A percentile compares a stretch with the other conserved stretches of the same genome.
phyloP scores from a whole-genome alignment of 2,888 invertebrate genomes.

The Resseliella maxima region DNA sequence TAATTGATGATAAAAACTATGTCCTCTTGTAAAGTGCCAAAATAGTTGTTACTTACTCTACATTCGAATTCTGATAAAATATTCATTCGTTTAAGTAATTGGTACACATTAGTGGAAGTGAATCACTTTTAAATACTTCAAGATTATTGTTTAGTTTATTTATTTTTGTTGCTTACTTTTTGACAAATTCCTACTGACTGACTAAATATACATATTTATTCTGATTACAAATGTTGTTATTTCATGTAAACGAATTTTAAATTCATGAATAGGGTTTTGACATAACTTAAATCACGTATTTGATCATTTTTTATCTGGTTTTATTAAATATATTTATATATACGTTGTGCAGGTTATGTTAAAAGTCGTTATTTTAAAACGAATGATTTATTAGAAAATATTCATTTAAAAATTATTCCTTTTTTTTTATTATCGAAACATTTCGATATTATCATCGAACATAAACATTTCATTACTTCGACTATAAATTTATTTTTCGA shows the following conservation, averaged over 20 bases:
- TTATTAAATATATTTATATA: neutral
- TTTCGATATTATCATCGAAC: neutral
- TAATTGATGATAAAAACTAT: neutral
- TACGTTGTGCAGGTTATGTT: neutral
- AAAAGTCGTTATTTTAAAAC: neutral
- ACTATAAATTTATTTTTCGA: neutral
- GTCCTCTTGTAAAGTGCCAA: neutral
- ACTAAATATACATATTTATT: neutral
- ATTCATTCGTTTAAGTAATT: neutral
- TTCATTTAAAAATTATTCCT: neutral
- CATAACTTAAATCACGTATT: neutral
- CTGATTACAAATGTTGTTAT: neutral
- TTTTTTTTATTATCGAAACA: neutral
- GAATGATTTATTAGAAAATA: neutral
- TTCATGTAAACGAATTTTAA: neutral
- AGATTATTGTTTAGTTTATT: too few relatives aligned
- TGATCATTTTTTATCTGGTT: neutral
- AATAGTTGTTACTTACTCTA: neutral
- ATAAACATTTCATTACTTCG: neutral
- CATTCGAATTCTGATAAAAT: neutral
- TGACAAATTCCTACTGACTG: too few relatives aligned
- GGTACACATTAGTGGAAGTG: too few relatives aligned
- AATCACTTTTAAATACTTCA: too few relatives aligned
- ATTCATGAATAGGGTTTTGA: neutral
- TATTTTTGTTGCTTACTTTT: too few relatives aligned